Percentiles rank a stretch among this genome's conserved stretches.
Evolutionary conservation across 2,888 invertebrate genomes (phyloP).

Genomic region (Monoplex corrugatus): DNA sequence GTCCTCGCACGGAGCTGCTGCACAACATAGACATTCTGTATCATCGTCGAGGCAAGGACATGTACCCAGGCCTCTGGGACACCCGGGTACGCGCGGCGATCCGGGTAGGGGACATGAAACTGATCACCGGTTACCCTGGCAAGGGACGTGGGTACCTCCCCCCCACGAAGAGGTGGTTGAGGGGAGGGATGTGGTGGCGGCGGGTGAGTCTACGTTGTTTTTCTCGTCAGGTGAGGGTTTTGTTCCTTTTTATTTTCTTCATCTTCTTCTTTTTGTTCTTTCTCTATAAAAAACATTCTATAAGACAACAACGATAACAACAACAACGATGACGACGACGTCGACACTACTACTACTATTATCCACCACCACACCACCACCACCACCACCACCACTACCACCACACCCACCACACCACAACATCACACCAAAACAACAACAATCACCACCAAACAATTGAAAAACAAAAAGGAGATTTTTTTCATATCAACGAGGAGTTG

Average conservation of each 20-base stretch:
- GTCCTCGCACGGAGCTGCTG: slow-evolving; percentile 82
- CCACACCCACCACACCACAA: too few species aligned
- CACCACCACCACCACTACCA: too few species aligned
- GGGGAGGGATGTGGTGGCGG: not conserved
- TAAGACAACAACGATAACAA: too few species aligned
- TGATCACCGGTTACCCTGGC: slow-evolving; percentile 79
- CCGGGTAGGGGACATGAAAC: slow-evolving; percentile 76
- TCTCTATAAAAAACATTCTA: too few species aligned
- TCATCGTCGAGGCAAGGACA: slow-evolving; percentile 58
- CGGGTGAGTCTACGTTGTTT: not conserved
- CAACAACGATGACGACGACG: too few species aligned
- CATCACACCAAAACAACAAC: too few species aligned
- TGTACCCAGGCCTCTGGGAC: slow-evolving; percentile 71
- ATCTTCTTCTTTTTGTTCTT: not conserved
- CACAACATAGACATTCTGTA: slow-evolving; percentile 90
- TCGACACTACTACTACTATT: too few species aligned
- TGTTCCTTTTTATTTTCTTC: not conserved
- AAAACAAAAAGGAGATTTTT: too few species aligned
- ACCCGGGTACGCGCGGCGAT: slow-evolving; percentile 75
- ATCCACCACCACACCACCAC: too few species aligned
- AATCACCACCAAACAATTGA: too few species aligned
- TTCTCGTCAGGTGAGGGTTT: not conserved
- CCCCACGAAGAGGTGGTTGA: not conserved
- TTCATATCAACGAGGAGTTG: not conserved
- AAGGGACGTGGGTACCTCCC: slow-evolving; percentile 34